phyloP scores from a whole-genome alignment of 2,888 invertebrate genomes.

The Podabrus alpinus region DNA sequence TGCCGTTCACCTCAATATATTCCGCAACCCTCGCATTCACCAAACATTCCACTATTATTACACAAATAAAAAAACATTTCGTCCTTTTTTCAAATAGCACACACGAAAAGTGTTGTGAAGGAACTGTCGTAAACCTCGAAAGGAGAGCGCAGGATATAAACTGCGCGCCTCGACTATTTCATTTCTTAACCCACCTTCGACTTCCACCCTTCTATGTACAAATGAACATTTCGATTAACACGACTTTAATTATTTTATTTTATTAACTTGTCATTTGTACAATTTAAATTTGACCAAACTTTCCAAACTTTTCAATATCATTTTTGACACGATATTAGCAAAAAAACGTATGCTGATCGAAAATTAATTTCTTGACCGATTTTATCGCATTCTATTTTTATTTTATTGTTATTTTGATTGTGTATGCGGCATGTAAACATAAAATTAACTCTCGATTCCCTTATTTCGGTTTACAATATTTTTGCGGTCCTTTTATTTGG shows the following conservation, averaged over 20 bases:
- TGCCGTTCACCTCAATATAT: background rate
- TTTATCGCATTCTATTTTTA: background rate
- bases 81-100: background rate
- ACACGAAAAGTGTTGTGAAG: constrained; percentile 17
- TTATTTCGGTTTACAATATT: background rate
- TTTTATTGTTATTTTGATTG: background rate
- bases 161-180: constrained; percentile 23
- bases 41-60: background rate
- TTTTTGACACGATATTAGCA: background rate
- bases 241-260: background rate
- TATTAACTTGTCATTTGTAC: background rate
- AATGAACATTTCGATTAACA: constrained; percentile 8
- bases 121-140: constrained; percentile 21
- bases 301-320: background rate
- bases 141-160: constrained; percentile 28
- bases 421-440: background rate
- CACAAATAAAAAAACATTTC: background rate
- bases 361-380: background rate
- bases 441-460: background rate
- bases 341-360: background rate
- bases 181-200: constrained; percentile 24
- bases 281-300: background rate
- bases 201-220: constrained; percentile 18
- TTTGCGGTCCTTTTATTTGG: too few relatives aligned
- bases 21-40: background rate